These are phyloP conservation scores for Notarius quadriscutis DNA, from an alignment of 2,113 vertebrate species.

Conservation along the genomic window DNA sequence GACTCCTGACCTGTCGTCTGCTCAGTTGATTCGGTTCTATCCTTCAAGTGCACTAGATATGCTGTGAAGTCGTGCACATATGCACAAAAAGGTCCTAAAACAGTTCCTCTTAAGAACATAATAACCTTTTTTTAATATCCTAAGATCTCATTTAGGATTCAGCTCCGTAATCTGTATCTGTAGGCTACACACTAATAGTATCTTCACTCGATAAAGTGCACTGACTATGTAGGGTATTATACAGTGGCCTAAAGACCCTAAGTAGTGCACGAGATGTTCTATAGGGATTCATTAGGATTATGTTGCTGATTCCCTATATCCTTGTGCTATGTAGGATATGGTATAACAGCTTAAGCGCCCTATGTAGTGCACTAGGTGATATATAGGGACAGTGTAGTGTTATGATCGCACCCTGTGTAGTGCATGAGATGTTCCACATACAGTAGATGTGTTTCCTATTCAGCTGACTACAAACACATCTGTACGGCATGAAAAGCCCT, in stretches of 20 bases:
- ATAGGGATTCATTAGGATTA: not conserved
- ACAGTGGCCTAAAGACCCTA: not conserved
- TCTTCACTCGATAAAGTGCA: not conserved
- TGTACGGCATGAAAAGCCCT: not conserved
- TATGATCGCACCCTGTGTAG: not conserved
- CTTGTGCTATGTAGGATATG: no score
- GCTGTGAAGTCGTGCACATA: not conserved
- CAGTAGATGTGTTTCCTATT: not conserved
- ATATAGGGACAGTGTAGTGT: no score
- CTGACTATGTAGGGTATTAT: not conserved
- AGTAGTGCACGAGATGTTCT: not conserved
- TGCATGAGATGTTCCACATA: not conserved
- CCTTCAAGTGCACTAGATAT: not conserved
- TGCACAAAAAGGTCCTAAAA: not conserved
- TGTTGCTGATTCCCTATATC: not conserved
- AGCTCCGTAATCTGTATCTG: not conserved
- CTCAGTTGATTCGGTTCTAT: not conserved
- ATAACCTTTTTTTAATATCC: not conserved
- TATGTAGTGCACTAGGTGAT: no score
- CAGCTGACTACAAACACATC: not conserved
- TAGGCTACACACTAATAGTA: no score
- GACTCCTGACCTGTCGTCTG: not conserved
- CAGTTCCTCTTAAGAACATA: not conserved
- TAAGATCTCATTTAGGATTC: not conserved
- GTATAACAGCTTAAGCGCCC: no score